Base-by-base conservation (phyloP, 2,888 invertebrate species). In the Lithophane semibrunnea region DNA sequence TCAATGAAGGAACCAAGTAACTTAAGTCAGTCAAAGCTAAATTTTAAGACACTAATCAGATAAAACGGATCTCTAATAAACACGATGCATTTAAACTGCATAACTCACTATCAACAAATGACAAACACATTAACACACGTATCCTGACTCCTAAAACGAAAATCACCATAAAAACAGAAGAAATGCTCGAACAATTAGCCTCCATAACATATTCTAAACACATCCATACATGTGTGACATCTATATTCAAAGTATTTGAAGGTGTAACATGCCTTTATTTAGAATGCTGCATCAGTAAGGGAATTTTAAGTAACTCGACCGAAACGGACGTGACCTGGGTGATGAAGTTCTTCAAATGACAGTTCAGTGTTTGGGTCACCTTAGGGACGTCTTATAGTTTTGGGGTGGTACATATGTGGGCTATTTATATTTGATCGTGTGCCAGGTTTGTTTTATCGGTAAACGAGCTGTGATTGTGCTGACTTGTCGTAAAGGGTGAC, bases 241-340 rank as follows among this genome's bases (percentile, higher is more conserved):
- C 76, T 85, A 84, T 77, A 88, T 86, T 87, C 84, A 87, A 86
- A 85, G 91, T 90, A 90, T 90, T 89, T 86, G 73, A 85, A 90
- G 90, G 90, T 89, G 90, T 92, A 87, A 89, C 93, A 60, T 91
- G 94, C 88, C 91, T 93, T 92, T 92, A 92, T 95, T 96, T 95
- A 93, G 94, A 96, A 95, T 95, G 94, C 94, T 92, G 92, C 88
- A 90, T 92, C 92, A 91, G 92, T 91, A 87, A 82, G 88, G 89
- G 96, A 96, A 96, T 96, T 94, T 95, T 92, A 96, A 96, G 93
- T 93, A 92, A 92, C 87, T 90, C 90, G 92, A 89, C 91, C 92
- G 92, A 93, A 92, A 85, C 84, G 87, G 77, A 95, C 95, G 96
- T 96, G 96, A 94, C 87, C 74, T 88, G 95, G 86, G 16, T 77